Base-by-base conservation (phyloP, 2,113 vertebrate species). In the Apteryx mantelli region DNA sequence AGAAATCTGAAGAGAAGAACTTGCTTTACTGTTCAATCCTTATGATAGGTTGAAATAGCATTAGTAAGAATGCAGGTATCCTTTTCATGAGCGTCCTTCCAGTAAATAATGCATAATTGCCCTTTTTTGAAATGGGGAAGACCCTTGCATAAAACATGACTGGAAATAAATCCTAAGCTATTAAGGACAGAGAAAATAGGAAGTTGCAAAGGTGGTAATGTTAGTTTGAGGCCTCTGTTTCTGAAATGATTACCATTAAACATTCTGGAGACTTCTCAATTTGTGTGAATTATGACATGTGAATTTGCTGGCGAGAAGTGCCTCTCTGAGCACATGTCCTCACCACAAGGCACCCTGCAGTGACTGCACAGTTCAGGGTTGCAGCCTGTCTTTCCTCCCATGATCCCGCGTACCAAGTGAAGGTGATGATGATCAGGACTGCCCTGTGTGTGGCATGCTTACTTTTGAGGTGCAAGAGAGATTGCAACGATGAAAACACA, bases 281-380 rank as follows among this genome's bases (percentile, higher is more conserved):
- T 48, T 19, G 46, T 48, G 7, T 48, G 46, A 48, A 48, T 48
- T 48, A 48, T 30, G 28, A 28, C 55, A 56, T 56, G 55, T 56
- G 55, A 56, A 56, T 56, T 55, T 56, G 55, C 55, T 65, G 24
- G 7, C 63, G 71, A 69, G 36, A 60, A n/a, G 4, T 19, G 40
- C 46, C 6, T 21, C 58, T 58, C 5, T 11, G 61, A 82, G 52
- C 63, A 4, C 0, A 0, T 38, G 7, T 26, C 40, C 32, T 42
- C 50, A 66, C 48, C 4, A 1, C 42, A 11, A 36, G 7, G 52
- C 77, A 19, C 66, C 8, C 61, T 69, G 63, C 63, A 42, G 42
- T 14, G 30, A 44, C 52, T 46, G 46, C 70, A 60, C 21, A 0
- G 34, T 13, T 66, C 22, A 28, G 22, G 28, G 26, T 2, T 75